Evolutionary conservation across 2,113 vertebrate species (phyloP).

Genomic region (Motacilla tschutschensis): DNA sequence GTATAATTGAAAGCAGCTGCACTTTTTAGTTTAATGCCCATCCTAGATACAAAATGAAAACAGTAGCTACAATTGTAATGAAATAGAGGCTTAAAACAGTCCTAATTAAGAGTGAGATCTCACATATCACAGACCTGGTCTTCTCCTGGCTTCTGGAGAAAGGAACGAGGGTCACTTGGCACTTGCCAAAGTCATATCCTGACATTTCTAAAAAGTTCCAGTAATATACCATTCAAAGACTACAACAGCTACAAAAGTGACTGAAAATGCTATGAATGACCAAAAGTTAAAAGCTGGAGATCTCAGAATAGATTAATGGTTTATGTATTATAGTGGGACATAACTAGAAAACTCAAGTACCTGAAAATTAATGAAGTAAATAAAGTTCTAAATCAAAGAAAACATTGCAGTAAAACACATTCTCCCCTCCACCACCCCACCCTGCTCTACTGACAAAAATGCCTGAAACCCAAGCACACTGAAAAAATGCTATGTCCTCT

Average conservation of each 20-base stretch:
- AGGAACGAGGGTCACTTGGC: background rate
- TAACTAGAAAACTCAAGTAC: background rate
- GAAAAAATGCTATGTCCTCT: background rate
- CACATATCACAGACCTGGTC: background rate
- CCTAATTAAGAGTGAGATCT: background rate
- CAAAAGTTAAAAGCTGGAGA: background rate
- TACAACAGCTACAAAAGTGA: background rate
- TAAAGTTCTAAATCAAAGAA: background rate
- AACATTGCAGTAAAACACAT: background rate
- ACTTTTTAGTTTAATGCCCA: background rate
- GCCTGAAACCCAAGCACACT: background rate
- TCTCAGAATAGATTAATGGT: background rate
- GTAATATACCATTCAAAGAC: background rate
- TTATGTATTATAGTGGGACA: background rate
- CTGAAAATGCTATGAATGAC: background rate
- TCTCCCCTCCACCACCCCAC: background rate
- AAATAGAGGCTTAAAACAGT: background rate
- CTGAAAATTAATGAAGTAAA: background rate
- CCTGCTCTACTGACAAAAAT: background rate
- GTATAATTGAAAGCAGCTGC: constrained; percentile 14
- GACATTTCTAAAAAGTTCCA: background rate
- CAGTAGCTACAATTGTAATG: background rate
- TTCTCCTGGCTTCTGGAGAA: background rate
- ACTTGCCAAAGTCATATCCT: background rate
- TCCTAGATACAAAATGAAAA: background rate